Conservation (phyloP, 2,113 vertebrate species). For the Aleadryas rufinucha region DNA sequence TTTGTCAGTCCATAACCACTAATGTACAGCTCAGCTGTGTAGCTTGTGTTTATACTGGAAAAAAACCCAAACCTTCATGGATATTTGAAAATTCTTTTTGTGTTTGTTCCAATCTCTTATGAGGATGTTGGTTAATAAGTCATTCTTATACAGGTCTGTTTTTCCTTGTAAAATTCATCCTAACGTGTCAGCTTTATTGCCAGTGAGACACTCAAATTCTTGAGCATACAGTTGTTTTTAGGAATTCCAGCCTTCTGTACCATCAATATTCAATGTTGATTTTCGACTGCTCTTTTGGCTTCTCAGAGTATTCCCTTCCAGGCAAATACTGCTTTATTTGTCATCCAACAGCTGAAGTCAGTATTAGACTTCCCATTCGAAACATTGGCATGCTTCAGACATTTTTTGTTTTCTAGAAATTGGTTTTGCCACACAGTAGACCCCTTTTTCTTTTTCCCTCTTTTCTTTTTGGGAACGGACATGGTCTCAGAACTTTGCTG, state of each 20-base stretch:
- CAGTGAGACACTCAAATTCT: conserved; percentile 44
- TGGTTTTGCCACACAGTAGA: background rate
- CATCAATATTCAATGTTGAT: background rate
- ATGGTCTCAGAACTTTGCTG: background rate
- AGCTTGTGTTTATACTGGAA: background rate
- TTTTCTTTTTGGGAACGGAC: background rate
- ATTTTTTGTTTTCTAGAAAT: background rate
- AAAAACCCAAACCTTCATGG: background rate
- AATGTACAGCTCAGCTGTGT: background rate
- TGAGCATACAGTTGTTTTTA: conserved; percentile 12
- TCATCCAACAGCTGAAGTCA: background rate
- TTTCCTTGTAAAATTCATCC: background rate
- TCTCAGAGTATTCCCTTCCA: background rate
- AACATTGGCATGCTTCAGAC: background rate
- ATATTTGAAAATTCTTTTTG: background rate
- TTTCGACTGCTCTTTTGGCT: background rate
- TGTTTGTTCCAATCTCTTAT: background rate
- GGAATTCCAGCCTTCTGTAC: conserved; percentile 10
- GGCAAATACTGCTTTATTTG: background rate
- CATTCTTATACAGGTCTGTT: conserved; percentile 19
- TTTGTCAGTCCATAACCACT: background rate
- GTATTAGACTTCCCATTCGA: background rate
- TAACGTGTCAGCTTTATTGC: conserved; percentile 40
- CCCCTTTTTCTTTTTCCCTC: background rate
- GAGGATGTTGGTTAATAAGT: conserved; percentile 34